Evolutionary conservation across 1,140 invertebrate genomes (phyloP).

Genomic region (Lycorma delicatula): DNA sequence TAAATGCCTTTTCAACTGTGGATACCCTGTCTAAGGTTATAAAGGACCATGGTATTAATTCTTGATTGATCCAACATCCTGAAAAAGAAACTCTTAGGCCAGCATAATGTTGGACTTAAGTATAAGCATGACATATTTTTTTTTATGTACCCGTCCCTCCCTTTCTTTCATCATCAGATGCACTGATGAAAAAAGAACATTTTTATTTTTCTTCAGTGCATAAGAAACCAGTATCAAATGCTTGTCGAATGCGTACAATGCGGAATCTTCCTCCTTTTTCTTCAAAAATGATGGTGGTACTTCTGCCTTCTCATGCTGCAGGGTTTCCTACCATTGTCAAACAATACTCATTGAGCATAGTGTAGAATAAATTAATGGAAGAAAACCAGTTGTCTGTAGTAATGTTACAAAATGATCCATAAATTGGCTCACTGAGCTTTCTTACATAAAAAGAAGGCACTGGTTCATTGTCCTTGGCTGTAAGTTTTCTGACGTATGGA

Average conservation of each 20-base stretch:
- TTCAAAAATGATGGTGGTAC: conserved; percentile 25
- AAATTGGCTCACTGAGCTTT: conserved; percentile 33
- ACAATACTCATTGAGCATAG: conserved; percentile 33
- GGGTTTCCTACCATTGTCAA: conserved; percentile 34
- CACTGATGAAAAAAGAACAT: not conserved
- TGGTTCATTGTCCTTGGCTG: conserved; percentile 27
- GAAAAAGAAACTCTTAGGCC: not conserved
- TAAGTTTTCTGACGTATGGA: conserved; percentile 31
- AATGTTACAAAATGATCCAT: conserved; percentile 33
- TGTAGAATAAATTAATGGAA: conserved; percentile 30
- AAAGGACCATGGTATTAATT: not conserved
- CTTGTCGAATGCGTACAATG: not conserved
- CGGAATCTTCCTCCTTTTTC: not conserved
- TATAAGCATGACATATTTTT: not conserved
- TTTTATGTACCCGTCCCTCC: not conserved
- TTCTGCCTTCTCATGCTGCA: conserved; percentile 37
- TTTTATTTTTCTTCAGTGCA: not conserved
- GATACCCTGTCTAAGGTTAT: not conserved
- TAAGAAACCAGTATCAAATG: not conserved
- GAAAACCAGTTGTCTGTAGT: conserved; percentile 38
- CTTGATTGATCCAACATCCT: not conserved
- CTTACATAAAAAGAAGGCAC: conserved; percentile 31
- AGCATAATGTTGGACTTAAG: not conserved
- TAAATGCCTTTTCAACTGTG: not conserved
- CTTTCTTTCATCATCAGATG: not conserved